phyloP scores from a whole-genome alignment of 2,113 vertebrate species.

The Pelecanoides urinatrix region DNA sequence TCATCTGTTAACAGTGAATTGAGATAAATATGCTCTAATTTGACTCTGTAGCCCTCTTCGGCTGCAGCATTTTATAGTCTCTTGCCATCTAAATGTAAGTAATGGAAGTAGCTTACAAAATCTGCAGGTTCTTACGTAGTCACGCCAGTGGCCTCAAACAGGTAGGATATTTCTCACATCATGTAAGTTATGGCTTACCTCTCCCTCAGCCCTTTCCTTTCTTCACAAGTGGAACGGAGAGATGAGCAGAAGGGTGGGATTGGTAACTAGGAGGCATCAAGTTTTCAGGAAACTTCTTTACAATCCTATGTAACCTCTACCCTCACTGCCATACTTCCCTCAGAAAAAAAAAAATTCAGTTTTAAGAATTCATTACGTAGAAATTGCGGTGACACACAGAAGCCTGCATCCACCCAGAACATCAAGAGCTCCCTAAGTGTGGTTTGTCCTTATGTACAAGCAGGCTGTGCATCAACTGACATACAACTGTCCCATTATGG shows the following conservation, averaged over 20 bases:
- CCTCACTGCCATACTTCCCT: not conserved
- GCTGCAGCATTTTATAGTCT: not conserved
- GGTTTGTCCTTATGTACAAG: not conserved
- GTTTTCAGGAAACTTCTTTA: not conserved
- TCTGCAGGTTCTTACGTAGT: not conserved
- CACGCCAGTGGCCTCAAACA: not conserved
- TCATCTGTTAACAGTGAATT: not conserved
- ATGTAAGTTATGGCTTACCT: not conserved
- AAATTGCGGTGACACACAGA: not conserved
- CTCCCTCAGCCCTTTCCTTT: not conserved
- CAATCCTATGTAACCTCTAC: not conserved
- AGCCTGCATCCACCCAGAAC: not conserved
- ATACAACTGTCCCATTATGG: not conserved
- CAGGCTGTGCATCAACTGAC: not conserved
- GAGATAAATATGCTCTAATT: not conserved
- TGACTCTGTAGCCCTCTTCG: not conserved
- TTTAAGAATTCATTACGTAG: not conserved
- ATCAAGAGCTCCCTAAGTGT: fast-evolving
- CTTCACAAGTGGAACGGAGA: not conserved
- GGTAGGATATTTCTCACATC: not conserved
- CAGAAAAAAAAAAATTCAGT: not conserved
- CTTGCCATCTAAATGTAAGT: not conserved
- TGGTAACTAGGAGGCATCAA: not conserved
- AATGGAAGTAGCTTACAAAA: not conserved
- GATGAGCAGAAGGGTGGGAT: not conserved